Conservation (phyloP, 1,140 invertebrate genomes). For the Orius insidiosus region DNA sequence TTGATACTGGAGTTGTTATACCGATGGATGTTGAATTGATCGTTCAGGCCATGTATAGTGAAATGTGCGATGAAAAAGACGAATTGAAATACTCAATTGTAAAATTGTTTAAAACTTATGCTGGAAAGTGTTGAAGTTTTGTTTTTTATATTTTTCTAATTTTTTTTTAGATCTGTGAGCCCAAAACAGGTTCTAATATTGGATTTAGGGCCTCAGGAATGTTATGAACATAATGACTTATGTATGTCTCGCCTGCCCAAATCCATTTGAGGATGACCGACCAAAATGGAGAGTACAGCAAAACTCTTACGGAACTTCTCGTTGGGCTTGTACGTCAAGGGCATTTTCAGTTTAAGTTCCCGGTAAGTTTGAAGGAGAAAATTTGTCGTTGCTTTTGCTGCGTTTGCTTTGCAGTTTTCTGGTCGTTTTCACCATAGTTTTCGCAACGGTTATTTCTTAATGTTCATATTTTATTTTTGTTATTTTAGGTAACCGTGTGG, state of each 20-base stretch:
- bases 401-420: neutral
- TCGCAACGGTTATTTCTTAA: neutral
- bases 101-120: conserved; percentile 2
- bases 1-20: conserved; percentile 7
- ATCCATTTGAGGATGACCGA: conserved; percentile 10
- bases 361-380: neutral
- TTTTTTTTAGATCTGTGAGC: neutral
- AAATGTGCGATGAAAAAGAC: conserved; percentile 7
- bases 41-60: conserved; percentile 6
- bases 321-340: neutral
- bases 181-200: conserved; percentile 4
- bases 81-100: conserved; percentile 8
- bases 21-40: neutral
- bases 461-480: neutral
- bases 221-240: neutral
- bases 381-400: neutral
- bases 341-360: conserved; percentile 9
- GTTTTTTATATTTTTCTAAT: neutral
- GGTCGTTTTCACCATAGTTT: neutral
- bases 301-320: conserved; percentile 7
- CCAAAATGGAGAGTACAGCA: conserved; percentile 4
- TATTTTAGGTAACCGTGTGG: conserved; percentile 9
- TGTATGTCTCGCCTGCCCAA: neutral
- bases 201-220: conserved; percentile 4
- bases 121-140: conserved; percentile 5